These are phyloP conservation scores for Xyrauchen texanus DNA, from an alignment of 2,113 vertebrate genomes.

Conservation along the genomic window DNA sequence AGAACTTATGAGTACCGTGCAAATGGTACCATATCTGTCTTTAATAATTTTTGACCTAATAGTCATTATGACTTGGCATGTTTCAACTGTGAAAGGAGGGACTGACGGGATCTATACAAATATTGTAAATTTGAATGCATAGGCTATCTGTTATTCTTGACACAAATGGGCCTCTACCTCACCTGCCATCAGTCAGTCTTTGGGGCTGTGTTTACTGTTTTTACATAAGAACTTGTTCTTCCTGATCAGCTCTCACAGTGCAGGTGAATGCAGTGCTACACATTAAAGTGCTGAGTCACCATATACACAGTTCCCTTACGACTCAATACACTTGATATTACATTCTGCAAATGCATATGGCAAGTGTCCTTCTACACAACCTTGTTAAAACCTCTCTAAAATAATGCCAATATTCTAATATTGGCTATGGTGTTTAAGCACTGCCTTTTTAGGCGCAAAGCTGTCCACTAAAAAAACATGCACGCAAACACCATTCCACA, in stretches of 20 bases:
- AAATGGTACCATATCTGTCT: background rate
- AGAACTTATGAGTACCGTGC: background rate
- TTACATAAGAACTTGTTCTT: background rate
- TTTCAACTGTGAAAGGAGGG: background rate
- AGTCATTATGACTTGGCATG: slow-evolving; percentile 17
- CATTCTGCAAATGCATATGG: too few species aligned
- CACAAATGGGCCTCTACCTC: background rate
- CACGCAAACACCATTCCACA: too few species aligned
- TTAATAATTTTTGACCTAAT: background rate
- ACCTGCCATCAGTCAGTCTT: background rate
- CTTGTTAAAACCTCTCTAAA: too few species aligned
- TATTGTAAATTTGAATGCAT: background rate
- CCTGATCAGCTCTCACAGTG: background rate
- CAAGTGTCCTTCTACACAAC: too few species aligned
- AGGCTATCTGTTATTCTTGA: background rate
- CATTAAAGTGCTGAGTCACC: too few species aligned
- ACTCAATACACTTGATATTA: too few species aligned
- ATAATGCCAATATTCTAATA: too few species aligned
- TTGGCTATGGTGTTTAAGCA: too few species aligned
- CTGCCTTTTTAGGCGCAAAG: too few species aligned
- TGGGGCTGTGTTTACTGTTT: background rate
- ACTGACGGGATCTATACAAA: background rate
- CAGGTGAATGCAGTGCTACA: too few species aligned
- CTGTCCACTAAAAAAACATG: too few species aligned
- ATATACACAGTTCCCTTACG: too few species aligned